phyloP scores from a whole-genome alignment of 2,113 vertebrate species.

The Dromiciops gliroides region DNA sequence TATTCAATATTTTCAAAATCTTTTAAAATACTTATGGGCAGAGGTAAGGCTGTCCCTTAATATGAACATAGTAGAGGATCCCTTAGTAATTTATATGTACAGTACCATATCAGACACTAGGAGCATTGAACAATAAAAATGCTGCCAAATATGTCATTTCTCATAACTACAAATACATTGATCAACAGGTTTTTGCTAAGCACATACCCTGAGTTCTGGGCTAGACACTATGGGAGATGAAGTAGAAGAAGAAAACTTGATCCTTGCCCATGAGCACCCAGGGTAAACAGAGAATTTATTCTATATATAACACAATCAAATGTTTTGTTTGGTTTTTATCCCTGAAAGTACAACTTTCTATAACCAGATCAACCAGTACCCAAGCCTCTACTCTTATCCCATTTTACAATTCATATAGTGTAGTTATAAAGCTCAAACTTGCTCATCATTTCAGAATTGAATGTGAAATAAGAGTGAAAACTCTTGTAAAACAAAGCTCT shows the following conservation, averaged over 20 bases:
- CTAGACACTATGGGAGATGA: background rate
- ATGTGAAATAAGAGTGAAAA: constrained; percentile 21
- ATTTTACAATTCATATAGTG: background rate
- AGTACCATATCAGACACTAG: background rate
- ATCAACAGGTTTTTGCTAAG: background rate
- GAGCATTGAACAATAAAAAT: background rate
- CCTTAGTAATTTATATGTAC: background rate
- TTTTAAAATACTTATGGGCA: background rate
- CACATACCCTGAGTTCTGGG: background rate
- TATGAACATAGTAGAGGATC: background rate
- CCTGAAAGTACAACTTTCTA: background rate
- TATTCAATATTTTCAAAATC: background rate
- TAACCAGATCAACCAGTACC: background rate
- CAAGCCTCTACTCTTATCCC: background rate
- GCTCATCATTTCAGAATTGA: constrained; percentile 19
- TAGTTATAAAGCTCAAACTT: background rate
- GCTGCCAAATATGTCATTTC: background rate
- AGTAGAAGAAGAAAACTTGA: background rate
- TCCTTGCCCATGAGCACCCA: background rate
- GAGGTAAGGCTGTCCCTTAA: background rate
- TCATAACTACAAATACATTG: background rate
- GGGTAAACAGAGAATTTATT: background rate
- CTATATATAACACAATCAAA: background rate
- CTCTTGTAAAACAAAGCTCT: constrained; percentile 34
- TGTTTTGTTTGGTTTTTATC: background rate